phyloP scores from a whole-genome alignment of 2,797 vertebrate species.

The Esox masquinongy region DNA sequence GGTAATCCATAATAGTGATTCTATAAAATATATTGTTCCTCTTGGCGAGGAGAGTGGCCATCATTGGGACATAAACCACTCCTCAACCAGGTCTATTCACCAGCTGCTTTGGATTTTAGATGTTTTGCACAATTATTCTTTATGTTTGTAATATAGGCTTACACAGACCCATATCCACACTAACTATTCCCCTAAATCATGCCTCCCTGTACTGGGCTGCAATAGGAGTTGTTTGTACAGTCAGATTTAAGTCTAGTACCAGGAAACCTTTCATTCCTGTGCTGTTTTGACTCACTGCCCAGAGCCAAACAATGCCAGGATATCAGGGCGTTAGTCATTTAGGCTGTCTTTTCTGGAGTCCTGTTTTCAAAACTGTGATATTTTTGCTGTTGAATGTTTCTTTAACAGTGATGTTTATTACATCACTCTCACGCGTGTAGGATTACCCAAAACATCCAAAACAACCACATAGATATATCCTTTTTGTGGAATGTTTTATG shows the following conservation, averaged over 20 bases:
- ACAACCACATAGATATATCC: neutral
- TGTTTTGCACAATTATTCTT: too few relatives aligned
- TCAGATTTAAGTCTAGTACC: neutral
- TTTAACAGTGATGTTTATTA: neutral
- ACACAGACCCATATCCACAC: neutral
- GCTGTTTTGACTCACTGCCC: neutral
- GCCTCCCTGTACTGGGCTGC: neutral
- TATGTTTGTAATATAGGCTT: neutral
- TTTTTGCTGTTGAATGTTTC: neutral
- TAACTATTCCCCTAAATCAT: neutral
- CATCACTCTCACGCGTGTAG: neutral
- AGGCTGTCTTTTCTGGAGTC: neutral
- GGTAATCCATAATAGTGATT: too few relatives aligned
- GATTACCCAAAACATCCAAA: too few relatives aligned
- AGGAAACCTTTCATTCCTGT: neutral
- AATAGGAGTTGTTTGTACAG: conserved; percentile 9
- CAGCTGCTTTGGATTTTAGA: conserved; percentile 49
- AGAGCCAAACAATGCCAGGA: neutral
- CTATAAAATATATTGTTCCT: neutral
- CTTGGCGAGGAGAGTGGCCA: neutral
- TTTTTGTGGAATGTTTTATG: conserved; percentile 4
- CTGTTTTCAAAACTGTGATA: neutral
- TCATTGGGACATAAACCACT: conserved; percentile 43
- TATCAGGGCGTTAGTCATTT: neutral
- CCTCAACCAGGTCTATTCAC: conserved; percentile 36